Evolutionary conservation across 2,888 invertebrate genomes (phyloP).

Genomic region (Timandra comae): DNA sequence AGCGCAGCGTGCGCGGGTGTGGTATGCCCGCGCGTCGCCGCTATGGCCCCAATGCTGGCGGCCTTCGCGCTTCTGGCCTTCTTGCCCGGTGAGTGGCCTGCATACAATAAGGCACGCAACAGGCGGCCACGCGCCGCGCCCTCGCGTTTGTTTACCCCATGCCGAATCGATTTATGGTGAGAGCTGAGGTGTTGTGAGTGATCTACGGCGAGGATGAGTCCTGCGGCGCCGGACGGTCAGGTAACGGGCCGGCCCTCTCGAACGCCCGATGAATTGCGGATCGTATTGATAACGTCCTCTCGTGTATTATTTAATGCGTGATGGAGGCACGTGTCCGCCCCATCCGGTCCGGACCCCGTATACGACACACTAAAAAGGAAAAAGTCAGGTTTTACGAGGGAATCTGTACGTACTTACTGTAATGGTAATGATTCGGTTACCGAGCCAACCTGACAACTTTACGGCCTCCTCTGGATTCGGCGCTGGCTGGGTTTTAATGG

Average conservation of each 20-base stretch:
- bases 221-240: conserved; percentile 6
- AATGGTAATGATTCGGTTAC: conserved; percentile 41
- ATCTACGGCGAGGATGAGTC: conserved; percentile 23
- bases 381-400: conserved; percentile 45
- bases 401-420: conserved; percentile 41
- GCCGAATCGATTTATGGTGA: conserved; percentile 45
- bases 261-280: conserved; percentile 3
- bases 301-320: conserved; percentile 11
- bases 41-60: conserved; percentile 66
- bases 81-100: conserved; percentile 70
- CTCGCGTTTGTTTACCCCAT: conserved; percentile 52
- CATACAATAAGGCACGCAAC: conserved; percentile 59
- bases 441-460: conserved; percentile 32
- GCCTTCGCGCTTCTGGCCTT: conserved; percentile 68
- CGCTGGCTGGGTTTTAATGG: conserved; percentile 21
- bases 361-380: conserved; percentile 45
- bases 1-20: conserved; percentile 74
- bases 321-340: conserved; percentile 22
- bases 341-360: conserved; percentile 28
- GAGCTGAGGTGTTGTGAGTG: conserved; percentile 67
- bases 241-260: conserved; percentile 1
- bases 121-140: conserved; percentile 54
- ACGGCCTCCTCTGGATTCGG: conserved; percentile 26
- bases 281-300: conserved; percentile 5
- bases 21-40: conserved; percentile 73